A percentile compares a stretch with the other conserved stretches of the same genome.
phyloP scores from a whole-genome alignment of 64 coral and sea anemone species.

The Orbicella faveolata region DNA sequence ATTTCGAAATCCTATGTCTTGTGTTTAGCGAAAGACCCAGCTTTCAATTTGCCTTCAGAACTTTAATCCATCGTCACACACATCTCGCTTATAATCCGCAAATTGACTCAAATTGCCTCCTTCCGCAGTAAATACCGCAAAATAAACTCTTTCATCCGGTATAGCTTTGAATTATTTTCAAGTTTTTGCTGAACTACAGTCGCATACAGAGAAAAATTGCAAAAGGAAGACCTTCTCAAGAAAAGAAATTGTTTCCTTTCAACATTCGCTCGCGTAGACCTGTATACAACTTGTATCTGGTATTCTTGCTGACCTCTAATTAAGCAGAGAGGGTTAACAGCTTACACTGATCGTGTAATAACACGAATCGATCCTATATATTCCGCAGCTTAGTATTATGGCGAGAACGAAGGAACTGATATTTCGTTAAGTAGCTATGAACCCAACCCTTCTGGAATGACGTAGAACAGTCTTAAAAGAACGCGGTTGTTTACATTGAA shows the following conservation, averaged over 20 bases:
- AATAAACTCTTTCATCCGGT: neutral
- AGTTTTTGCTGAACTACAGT: neutral
- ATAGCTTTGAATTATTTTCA: neutral
- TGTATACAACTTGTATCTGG: neutral
- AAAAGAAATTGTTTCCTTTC: neutral
- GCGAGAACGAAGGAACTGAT: neutral
- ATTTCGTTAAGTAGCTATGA: neutral
- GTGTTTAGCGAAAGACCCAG: neutral
- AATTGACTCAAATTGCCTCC: neutral
- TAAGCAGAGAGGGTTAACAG: neutral
- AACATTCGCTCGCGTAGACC: neutral
- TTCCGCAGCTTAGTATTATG: neutral
- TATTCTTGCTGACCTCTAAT: neutral
- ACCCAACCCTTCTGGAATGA: slow-evolving; percentile 2
- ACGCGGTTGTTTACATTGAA: slow-evolving; percentile 9
- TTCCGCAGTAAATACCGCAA: neutral
- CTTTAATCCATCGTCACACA: neutral
- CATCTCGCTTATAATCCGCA: no score
- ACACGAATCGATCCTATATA: neutral
- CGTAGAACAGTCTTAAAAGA: slow-evolving; percentile 3
- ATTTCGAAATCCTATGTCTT: neutral
- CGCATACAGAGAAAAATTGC: neutral
- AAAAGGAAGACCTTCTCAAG: neutral
- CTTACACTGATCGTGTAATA: neutral
- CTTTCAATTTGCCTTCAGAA: neutral